Evolutionary conservation across 2,888 invertebrate genomes (phyloP), one percentile per base, ranked within the genome.

Genomic region (Agrotis exclamationis): DNA sequence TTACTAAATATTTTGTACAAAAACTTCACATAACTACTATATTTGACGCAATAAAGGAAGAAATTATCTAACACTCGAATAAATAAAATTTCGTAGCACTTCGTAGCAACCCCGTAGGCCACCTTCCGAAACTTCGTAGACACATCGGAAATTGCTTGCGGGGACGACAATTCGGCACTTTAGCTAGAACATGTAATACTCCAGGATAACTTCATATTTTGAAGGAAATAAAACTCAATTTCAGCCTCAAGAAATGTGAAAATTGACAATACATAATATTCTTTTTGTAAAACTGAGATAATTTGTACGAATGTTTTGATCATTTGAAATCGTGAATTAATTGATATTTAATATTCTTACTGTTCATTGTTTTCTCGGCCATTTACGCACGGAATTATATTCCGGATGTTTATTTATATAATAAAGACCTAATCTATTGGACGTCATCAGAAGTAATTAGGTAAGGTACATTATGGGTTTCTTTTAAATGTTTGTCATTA

Each of bases 381-480:
- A 48, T 71, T 71, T 48, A 74, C 70, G 54, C 45, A 56, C 16
- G 20, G n/a, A 47, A 39, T 65, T 7, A 45, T 24, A 51, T 51
- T 71, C 45, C 64, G 74, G 60, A 53, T 65, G 39, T 78, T 71
- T 63, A 53, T 63, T 33, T 62, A 44, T 50, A 54, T 66, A 54
- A 59, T 48, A 22, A 33, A 44, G 39, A 51, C 45, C n/a, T 44
- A 57, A 70, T 18, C 28, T 47, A 2, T n/a, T 9, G 2, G 13
- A 79, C 79, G 79, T 79, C 79, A 79, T 48, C 54, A 65, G 6
- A 56, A 60, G 54, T 79, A 47, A 63, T 64, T 51, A 60, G 48
- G 59, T 28, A 18, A 13, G 20, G 18, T 47, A 53, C 7, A 28
- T 28, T 45, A 45, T 45, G 39, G 60, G 24, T 63, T 63, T 63